Base-by-base conservation (phyloP, 2,113 vertebrate genomes). In the Cephalopterus ornatus region DNA sequence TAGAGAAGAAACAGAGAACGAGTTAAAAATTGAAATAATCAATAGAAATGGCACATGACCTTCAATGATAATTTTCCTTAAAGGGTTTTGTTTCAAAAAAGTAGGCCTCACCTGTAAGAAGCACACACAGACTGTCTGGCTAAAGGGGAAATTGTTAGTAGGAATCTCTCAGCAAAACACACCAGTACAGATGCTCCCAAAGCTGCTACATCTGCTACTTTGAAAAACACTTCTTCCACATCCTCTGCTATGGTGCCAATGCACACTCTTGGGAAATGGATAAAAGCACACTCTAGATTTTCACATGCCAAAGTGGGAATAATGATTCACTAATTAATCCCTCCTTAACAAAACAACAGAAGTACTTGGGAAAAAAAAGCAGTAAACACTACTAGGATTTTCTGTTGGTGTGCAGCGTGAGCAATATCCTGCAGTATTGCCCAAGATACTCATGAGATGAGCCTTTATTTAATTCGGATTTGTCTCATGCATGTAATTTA, bases 261-360 rank as follows among this genome's bases (percentile, higher is more conserved):
- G 90, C 3, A 13, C 50, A 80, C 87, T 95, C 92, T 92, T 90
- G 97, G 96, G 97, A 97, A 67, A 97, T 68, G 94, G 92, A 96
- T 97, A 82, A 97, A 97, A 97, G 90, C 59, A 92, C 55, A 15
- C 83, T 94, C 86, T 83, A 88, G 87, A 93, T 93, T 95, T 96
- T 94, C 94, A 87, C 87, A 97, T 96, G 85, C 76, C 90, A 72
- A 93, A 96, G 71, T 75, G 78, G 94, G 96, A 97, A 94, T 97
- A 96, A 94, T 96, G 95, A 94, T 96, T 95, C 95, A 94, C 85
- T 91, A 95, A 96, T 96, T 96, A 97, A 96, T 94, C 72, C 91
- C 82, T 94, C 81, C 79, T 91, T 87, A 95, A 89, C 39, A 92
- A 94, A 97, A 81, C 79, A 94, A 86, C 68, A 77, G 61, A 62